These are phyloP conservation scores for Anas capensis DNA, from an alignment of 2,797 vertebrate genomes.

Conservation along the genomic window DNA sequence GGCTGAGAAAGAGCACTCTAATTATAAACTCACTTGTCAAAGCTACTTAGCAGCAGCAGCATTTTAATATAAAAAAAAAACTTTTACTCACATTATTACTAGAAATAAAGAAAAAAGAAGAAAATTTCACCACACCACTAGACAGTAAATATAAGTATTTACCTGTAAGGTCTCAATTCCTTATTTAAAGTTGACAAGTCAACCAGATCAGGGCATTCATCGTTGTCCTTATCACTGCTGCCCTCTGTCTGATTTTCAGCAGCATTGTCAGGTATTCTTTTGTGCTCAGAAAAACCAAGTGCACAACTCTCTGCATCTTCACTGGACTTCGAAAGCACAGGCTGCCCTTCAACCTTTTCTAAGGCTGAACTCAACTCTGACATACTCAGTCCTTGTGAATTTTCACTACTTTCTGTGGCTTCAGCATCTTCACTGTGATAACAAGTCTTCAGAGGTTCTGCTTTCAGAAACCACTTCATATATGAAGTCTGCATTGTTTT, in stretches of 20 bases:
- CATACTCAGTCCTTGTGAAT: constrained; percentile 72
- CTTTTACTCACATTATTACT: neutral
- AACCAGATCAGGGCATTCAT: constrained; percentile 54
- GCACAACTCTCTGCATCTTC: constrained; percentile 34
- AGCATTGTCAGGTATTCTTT: constrained; percentile 7
- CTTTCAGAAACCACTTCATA: neutral
- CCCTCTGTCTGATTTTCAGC: neutral
- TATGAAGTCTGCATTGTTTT: neutral
- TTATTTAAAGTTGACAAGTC: constrained; percentile 40
- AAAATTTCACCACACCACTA: neutral
- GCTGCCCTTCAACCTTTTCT: constrained; percentile 82
- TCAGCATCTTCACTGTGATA: constrained; percentile 35
- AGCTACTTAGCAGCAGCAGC: neutral
- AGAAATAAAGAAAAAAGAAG: neutral
- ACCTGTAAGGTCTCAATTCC: constrained; percentile 74
- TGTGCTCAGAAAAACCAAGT: neutral
- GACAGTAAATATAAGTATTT: neutral
- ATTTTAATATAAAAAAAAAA: neutral
- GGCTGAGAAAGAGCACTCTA: neutral
- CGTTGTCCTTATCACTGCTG: neutral
- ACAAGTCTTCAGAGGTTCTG: neutral
- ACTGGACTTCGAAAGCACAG: neutral
- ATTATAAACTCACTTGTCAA: neutral
- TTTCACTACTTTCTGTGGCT: neutral
- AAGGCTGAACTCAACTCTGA: constrained; percentile 83